These are phyloP conservation scores for Drosophila sproati DNA, from an alignment of 1,140 invertebrate species.

Conservation along the genomic window DNA sequence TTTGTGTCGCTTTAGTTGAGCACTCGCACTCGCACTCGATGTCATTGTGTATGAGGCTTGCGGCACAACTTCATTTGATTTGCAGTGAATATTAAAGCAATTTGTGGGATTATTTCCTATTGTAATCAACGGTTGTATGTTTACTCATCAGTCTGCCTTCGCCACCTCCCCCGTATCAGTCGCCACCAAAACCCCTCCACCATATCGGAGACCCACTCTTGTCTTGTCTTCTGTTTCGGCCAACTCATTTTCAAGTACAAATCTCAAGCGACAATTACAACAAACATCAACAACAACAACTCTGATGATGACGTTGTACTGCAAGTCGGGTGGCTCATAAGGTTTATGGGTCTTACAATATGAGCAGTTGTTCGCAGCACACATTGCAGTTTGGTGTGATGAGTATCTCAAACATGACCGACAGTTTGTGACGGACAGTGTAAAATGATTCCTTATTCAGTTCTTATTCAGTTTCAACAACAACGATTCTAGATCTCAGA, in stretches of 20 bases:
- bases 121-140: constrained; percentile 71
- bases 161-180: no score
- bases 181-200: not conserved
- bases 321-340: constrained; percentile 30
- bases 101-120: constrained; percentile 84
- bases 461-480: no score
- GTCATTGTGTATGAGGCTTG: constrained; percentile 33
- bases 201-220: constrained; percentile 1
- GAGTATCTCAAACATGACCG: not conserved
- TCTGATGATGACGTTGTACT: constrained; percentile 29
- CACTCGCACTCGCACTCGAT: not conserved
- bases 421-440: not conserved
- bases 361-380: not conserved
- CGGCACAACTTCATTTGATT: constrained; percentile 80
- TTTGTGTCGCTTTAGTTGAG: constrained; percentile 66
- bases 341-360: constrained; percentile 30
- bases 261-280: constrained; percentile 21
- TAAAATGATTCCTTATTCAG: no score
- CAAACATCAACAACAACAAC: constrained; percentile 15
- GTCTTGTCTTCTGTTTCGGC: constrained; percentile 36
- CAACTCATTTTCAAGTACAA: constrained; percentile 75
- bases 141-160: constrained; percentile 34
- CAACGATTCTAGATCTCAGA: no score
- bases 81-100: constrained; percentile 84
- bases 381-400: not conserved